Evolutionary conservation across 2,113 vertebrate species (phyloP).

Genomic region (Sinocyclocheilus grahami): DNA sequence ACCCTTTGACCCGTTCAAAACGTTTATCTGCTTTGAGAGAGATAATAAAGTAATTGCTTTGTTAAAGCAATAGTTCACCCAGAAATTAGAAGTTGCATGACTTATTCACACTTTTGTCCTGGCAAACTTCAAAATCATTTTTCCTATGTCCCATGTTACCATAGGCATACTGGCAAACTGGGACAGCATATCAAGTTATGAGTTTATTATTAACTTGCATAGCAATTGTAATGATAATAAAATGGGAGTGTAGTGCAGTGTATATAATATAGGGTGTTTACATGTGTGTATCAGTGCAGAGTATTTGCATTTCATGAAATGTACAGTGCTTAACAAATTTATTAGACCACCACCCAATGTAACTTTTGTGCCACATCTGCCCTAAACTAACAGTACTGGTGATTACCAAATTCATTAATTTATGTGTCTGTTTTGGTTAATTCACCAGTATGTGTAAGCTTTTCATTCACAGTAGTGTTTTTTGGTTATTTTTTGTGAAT

Average conservation of each 20-base stretch:
- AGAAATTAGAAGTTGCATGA: neutral
- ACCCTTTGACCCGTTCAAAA: neutral
- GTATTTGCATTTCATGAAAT: neutral
- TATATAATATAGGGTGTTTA: neutral
- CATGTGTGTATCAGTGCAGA: neutral
- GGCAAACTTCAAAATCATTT: neutral
- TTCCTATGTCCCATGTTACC: neutral
- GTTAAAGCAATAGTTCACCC: neutral
- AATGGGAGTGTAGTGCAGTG: neutral
- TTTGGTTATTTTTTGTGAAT: too few relatives aligned
- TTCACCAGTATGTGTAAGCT: too few relatives aligned
- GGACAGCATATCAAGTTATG: slow-evolving; percentile 2
- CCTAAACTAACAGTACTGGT: too few relatives aligned
- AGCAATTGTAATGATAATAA: neutral
- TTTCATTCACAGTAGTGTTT: neutral
- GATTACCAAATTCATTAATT: too few relatives aligned
- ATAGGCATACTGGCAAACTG: neutral
- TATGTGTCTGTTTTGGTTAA: too few relatives aligned
- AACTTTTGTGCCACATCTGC: too few relatives aligned
- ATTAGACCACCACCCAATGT: too few relatives aligned
- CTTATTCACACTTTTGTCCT: neutral
- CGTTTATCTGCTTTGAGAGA: neutral
- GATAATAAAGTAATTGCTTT: neutral
- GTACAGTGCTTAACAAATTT: neutral
- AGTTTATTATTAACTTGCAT: slow-evolving; percentile 16